Conservation (phyloP, 2,113 vertebrate genomes). For the Sapajus apella region DNA sequence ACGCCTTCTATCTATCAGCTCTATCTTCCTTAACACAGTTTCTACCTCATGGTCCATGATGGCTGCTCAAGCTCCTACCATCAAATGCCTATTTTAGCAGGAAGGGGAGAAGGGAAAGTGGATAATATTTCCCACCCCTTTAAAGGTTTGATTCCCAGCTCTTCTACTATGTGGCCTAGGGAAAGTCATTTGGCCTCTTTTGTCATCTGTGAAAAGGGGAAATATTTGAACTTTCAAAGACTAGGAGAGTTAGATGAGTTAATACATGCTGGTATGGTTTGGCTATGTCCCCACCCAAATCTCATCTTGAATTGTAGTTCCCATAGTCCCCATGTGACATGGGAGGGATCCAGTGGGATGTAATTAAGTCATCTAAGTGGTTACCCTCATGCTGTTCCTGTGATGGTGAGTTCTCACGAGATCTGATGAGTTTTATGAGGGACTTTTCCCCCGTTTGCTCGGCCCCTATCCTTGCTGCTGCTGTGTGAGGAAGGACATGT, state of each 20-base stretch:
- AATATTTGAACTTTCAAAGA: neutral
- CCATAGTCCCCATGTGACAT: too few relatives aligned
- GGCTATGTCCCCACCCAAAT: too few relatives aligned
- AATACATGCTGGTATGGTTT: neutral
- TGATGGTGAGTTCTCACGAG: too few relatives aligned
- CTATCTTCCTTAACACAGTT: neutral
- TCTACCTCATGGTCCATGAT: neutral
- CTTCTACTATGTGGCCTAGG: neutral
- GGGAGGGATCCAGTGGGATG: too few relatives aligned
- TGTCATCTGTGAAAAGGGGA: neutral
- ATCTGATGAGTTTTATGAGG: too few relatives aligned
- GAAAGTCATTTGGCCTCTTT: neutral
- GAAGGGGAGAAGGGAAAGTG: neutral
- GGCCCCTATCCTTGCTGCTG: too few relatives aligned
- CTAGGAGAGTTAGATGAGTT: neutral
- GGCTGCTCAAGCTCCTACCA: slow-evolving; percentile 18
- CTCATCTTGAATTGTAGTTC: too few relatives aligned
- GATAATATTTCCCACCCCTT: neutral
- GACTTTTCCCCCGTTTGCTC: too few relatives aligned
- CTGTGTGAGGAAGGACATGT: too few relatives aligned
- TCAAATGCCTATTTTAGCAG: neutral
- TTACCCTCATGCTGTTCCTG: too few relatives aligned
- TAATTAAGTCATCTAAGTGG: too few relatives aligned
- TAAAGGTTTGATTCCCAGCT: neutral
- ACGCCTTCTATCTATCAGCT: neutral